Base-by-base conservation (phyloP, 2,797 vertebrate species). In the Odontamblyopus rebecca region DNA sequence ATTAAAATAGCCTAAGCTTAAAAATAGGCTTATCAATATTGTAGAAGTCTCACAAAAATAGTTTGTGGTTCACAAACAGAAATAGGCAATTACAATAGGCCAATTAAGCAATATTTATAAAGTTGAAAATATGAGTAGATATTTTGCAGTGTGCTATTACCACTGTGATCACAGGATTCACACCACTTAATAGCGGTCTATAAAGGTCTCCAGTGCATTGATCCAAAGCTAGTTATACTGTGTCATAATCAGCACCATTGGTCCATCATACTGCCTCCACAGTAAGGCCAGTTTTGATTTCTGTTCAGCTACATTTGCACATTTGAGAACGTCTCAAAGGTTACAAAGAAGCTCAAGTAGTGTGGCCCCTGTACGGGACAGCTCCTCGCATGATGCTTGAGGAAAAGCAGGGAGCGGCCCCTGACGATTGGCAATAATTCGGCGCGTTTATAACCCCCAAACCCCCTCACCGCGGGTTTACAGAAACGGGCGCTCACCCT, bases 401-500 rank as follows among this genome's bases (percentile, higher is more conserved):
- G 57, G 1, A 27, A 51, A 68, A 69, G 50, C 65, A 79, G 85
- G 78, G 82, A 86, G 83, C 81, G 78, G 82, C 59, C 73, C 59
- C 51, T 16, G 29, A 38, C 69, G 54, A 50, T 41, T 61, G 72
- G 61, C 50, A 50, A 27, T 6, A 56, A 41, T n/a, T 16, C n/a
- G 18, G 51, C 53, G 29, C 9, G 38, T 38, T 38, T 23, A 0
- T 18, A 65, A 41, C 18, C 29, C 74, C 50, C 68, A 18, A 48
- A 48, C 0, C 44, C 44, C 44, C 44, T 13, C 65, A 26, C 23
- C 26, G 2, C 2, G n/a, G 18, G 23, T 35, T 19, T 6, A 30
- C 2, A 13, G 18, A 8, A 44, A 48, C 4, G 2, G 54, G n/a
- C 41, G 91, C 96, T 97, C 94, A 98, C 97, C 97, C 80, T 96